These are phyloP conservation scores for Rhea pennata DNA, from an alignment of 2,113 vertebrate genomes.

Conservation along the genomic window DNA sequence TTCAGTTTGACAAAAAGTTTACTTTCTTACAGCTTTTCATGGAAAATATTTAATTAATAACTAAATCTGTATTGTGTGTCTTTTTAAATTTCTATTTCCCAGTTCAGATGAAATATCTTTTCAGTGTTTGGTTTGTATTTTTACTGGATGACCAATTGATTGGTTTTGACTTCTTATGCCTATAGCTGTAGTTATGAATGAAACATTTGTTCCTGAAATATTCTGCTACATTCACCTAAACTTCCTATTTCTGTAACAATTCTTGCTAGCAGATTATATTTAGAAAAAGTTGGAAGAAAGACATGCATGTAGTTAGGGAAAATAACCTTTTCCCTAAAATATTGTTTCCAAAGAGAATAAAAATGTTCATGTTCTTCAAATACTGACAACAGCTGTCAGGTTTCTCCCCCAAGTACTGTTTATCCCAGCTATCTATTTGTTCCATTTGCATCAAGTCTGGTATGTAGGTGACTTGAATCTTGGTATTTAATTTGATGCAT, in stretches of 20 bases:
- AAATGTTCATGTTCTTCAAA: background rate
- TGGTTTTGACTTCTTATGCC: background rate
- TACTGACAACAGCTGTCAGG: fast-evolving
- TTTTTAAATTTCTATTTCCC: background rate
- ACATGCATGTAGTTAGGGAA: background rate
- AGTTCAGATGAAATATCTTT: background rate
- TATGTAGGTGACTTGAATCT: background rate
- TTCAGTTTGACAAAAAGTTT: background rate
- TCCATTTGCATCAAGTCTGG: background rate
- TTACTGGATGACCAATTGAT: background rate
- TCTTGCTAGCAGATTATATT: background rate
- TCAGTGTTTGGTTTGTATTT: background rate
- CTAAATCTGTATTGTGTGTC: background rate
- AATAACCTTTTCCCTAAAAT: too few relatives aligned
- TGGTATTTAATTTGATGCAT: background rate
- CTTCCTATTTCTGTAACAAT: background rate
- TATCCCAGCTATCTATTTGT: background rate
- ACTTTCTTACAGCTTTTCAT: background rate
- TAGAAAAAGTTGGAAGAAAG: background rate
- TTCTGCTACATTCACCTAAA: background rate
- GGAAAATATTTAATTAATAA: background rate
- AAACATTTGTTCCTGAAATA: background rate
- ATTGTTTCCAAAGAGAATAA: too few relatives aligned
- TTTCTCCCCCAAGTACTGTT: background rate
- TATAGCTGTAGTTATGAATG: background rate